These are phyloP conservation scores for Cairina moschata DNA, from an alignment of 2,113 vertebrate genomes.

Conservation along the genomic window DNA sequence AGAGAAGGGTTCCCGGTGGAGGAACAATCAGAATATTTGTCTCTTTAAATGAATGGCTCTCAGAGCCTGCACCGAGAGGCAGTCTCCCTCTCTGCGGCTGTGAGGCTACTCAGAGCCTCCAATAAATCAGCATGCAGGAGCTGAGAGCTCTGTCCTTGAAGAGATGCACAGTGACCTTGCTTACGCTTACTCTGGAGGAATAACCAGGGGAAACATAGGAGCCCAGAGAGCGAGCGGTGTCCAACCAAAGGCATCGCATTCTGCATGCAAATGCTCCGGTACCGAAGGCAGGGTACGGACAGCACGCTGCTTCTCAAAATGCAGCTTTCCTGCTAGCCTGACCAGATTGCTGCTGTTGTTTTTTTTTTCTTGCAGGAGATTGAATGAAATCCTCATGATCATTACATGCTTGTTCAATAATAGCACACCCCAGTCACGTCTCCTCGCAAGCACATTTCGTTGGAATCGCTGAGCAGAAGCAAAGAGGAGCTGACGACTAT, in stretches of 20 bases:
- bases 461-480: slow-evolving; percentile 55
- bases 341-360: slow-evolving; percentile 11
- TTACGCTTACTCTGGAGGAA: slow-evolving; percentile 46
- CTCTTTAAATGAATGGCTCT: slow-evolving; percentile 64
- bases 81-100: slow-evolving; percentile 45
- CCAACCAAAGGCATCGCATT: slow-evolving; percentile 55
- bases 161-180: slow-evolving; percentile 80
- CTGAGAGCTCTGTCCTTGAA: slow-evolving; percentile 77
- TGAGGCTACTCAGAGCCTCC: slow-evolving; percentile 34
- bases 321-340: slow-evolving; percentile 12
- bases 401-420: slow-evolving; percentile 12
- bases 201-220: neutral
- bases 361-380: neutral
- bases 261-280: slow-evolving; percentile 15
- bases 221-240: neutral
- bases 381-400: slow-evolving; percentile 54
- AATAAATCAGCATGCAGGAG: slow-evolving; percentile 69
- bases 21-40: slow-evolving; percentile 62
- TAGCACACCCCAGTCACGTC: slow-evolving; percentile 49
- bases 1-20: neutral
- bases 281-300: neutral
- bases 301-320: neutral
- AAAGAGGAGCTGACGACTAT: slow-evolving; percentile 56
- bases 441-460: neutral
- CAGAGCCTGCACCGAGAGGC: slow-evolving; percentile 27